Evolutionary conservation across 2,888 invertebrate genomes (phyloP), one percentile per base, ranked within the genome.

Genomic region (Xestia rhomboidea): DNA sequence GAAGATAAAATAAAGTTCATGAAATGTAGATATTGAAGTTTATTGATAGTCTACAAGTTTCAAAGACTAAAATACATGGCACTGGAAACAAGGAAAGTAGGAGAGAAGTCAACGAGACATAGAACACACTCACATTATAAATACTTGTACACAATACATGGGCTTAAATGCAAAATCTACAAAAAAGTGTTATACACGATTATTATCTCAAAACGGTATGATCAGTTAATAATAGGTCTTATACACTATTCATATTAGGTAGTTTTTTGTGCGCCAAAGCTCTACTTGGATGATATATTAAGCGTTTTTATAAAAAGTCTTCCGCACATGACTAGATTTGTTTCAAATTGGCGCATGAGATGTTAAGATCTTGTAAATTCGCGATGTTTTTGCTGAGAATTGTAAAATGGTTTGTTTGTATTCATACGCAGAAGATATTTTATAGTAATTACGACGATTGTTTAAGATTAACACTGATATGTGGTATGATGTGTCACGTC

Each of bases 151-250:
- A 96, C 95, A 94, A 96, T 96, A 96, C 95, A 95, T 95, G 94
- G 94, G 93, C 93, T 94, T 96, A 96, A 93, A 96, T 95, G 95
- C 93, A 95, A 96, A 95, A 94, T 92, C 96, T 96, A 96, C 96
- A 93, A 95, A 95, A 88, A 95, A 93, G 92, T 94, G 94, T 94
- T 95, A 95, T 93, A 96, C 93, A 95, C 94, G 95, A 95, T 95
- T 96, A 95, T 94, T 94, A 93, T 93, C 91, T 93, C 92, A 92
- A 95, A 95, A 95, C 93, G 89, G 93, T 95, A 94, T 93, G 94
- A 94, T 94, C 93, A 94, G 93, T 94, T 94, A 93, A 93, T 93
- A 92, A 91, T 94, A 94, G 90, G 88, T 93, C 95, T 95, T 96
- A 96, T 75, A 90, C 87, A 90, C 96, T 96, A 95, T 93, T 85